Evolutionary conservation across 2,113 vertebrate species (phyloP).

Genomic region (Burhinus bistriatus): DNA sequence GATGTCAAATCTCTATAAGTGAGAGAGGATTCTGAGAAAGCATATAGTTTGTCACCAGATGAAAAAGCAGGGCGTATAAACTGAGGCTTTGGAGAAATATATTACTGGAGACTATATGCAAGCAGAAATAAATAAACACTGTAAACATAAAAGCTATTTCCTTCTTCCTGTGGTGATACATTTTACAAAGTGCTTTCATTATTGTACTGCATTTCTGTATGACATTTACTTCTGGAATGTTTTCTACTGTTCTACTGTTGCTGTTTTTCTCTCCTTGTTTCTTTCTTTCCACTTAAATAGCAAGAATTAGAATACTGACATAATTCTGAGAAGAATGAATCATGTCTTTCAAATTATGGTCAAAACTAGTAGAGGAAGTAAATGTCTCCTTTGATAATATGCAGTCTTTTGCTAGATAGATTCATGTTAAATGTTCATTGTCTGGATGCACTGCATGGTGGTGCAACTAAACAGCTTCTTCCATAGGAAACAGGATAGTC

Average conservation of each 20-base stretch:
- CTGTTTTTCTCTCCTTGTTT: neutral
- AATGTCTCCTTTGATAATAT: neutral
- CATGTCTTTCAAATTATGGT: neutral
- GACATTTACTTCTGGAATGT: slow-evolving; percentile 13
- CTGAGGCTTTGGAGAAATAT: neutral
- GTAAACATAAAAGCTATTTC: slow-evolving; percentile 12
- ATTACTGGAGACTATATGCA: neutral
- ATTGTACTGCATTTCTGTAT: neutral
- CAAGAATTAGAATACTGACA: neutral
- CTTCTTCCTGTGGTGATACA: slow-evolving; percentile 1
- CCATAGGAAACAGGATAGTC: neutral
- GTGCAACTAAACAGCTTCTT: neutral
- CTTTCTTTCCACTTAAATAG: neutral
- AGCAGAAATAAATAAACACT: neutral
- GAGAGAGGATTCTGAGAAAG: neutral
- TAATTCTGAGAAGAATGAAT: neutral
- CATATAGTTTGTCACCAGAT: neutral
- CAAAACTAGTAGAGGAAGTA: neutral
- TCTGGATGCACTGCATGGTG: neutral
- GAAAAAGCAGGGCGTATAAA: neutral
- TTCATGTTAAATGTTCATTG: neutral
- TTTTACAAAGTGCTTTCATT: slow-evolving; percentile 18
- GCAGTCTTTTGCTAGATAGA: neutral
- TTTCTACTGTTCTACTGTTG: neutral
- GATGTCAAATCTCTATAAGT: neutral